These are phyloP conservation scores for Nemoura dubitans DNA, from an alignment of 2,888 invertebrate genomes.

Conservation along the genomic window DNA sequence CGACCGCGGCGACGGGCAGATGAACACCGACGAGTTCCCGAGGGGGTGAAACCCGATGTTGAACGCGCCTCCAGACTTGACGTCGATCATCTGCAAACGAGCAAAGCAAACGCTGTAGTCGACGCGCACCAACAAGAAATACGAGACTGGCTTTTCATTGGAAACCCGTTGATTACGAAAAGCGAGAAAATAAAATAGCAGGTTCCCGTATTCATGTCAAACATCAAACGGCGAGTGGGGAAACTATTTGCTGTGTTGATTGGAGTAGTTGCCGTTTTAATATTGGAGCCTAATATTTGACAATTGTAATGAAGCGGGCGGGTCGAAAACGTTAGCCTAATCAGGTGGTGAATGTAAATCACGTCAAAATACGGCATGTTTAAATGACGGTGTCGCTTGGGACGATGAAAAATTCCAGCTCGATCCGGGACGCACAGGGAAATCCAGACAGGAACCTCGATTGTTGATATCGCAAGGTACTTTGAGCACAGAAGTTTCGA, in stretches of 20 bases:
- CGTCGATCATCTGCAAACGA: constrained; percentile 74
- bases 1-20: constrained; percentile 71
- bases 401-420: neutral
- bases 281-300: neutral
- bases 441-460: neutral
- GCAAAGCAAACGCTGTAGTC: neutral
- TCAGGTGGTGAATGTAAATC: neutral
- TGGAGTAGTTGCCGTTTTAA: neutral
- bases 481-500: neutral
- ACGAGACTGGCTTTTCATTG: neutral
- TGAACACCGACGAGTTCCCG: constrained; percentile 72
- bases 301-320: neutral
- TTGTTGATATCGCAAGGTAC: neutral
- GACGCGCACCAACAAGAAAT: neutral
- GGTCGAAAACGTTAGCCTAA: neutral
- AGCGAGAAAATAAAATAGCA: neutral
- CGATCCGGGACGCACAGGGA: neutral
- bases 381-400: neutral
- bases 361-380: too few relatives aligned
- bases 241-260: neutral
- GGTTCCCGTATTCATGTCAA: neutral
- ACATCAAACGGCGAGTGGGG: neutral
- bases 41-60: constrained; percentile 71
- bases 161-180: neutral
- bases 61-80: constrained; percentile 69